These are phyloP conservation scores for Puma concolor DNA, from an alignment of 2,113 vertebrate species.

Conservation along the genomic window DNA sequence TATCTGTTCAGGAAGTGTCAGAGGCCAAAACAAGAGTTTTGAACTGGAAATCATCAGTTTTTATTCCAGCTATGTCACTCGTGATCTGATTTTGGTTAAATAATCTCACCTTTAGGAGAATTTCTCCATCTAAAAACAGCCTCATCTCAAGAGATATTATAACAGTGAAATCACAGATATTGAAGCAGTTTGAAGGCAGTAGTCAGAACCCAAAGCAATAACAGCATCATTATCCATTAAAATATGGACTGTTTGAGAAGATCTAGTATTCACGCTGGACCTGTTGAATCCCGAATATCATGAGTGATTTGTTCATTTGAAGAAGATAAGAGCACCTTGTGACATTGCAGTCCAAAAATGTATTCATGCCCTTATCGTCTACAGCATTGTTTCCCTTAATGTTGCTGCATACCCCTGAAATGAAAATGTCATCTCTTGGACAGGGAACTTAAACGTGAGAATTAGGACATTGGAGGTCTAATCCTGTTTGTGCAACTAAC, in stretches of 20 bases:
- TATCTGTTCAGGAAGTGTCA: neutral
- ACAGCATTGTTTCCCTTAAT: neutral
- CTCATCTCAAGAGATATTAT: neutral
- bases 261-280: neutral
- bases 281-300: neutral
- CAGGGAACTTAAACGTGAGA: neutral
- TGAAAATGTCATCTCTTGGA: neutral
- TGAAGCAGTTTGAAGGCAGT: neutral
- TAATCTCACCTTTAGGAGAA: conserved; percentile 17
- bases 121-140: conserved; percentile 9
- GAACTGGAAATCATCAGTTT: neutral
- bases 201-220: conserved; percentile 1
- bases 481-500: neutral
- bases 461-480: neutral
- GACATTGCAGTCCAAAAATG: neutral
- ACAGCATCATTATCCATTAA: neutral
- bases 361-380: neutral
- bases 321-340: neutral
- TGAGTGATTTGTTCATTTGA: neutral
- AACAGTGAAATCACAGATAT: neutral
- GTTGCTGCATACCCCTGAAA: neutral
- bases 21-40: neutral
- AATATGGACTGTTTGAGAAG: neutral
- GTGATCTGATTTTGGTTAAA: neutral
- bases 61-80: neutral